Percentiles rank a stretch among this genome's conserved stretches.
Evolutionary conservation across 1,140 invertebrate species (phyloP).

Genomic region (Anadara kagoshimensis): DNA sequence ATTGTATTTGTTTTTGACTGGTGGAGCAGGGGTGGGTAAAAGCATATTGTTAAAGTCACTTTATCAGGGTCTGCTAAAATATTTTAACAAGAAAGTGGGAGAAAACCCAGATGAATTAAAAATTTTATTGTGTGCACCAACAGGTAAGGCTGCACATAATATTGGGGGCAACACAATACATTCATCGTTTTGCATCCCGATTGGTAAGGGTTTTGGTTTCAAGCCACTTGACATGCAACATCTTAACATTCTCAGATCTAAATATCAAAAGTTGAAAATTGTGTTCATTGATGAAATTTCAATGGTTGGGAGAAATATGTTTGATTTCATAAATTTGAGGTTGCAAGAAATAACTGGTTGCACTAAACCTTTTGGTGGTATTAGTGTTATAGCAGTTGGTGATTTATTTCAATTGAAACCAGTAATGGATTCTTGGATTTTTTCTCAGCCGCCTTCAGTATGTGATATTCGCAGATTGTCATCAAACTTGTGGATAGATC

Average conservation of each 20-base stretch:
- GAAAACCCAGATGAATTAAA: conserved; percentile 27
- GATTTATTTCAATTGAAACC: conserved; percentile 53
- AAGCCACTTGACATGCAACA: conserved; percentile 41
- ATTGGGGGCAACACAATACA: conserved; percentile 39
- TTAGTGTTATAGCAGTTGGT: conserved; percentile 47
- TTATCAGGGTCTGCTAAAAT: conserved; percentile 32
- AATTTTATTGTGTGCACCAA: no score
- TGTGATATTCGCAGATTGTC: conserved; percentile 37
- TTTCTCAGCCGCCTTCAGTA: conserved; percentile 28
- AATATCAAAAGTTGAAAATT: conserved; percentile 30
- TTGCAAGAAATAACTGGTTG: no score
- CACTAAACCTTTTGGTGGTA: conserved; percentile 37
- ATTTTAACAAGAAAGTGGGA: conserved; percentile 20
- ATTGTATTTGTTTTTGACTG: conserved; percentile 6
- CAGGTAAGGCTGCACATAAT: conserved; percentile 47
- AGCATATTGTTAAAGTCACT: conserved; percentile 15
- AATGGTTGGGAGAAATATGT: conserved; percentile 47
- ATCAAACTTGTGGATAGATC: conserved; percentile 40
- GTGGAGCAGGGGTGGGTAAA: conserved; percentile 26
- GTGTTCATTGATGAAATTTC: conserved; percentile 51
- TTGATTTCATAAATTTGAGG: conserved; percentile 39
- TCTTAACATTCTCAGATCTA: conserved; percentile 32
- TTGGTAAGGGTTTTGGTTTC: conserved; percentile 29
- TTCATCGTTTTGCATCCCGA: conserved; percentile 45
- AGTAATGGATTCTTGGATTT: no score